Evolutionary conservation across 2,797 vertebrate genomes (phyloP), one percentile per base, ranked within the genome.

Genomic region (Pangasius larnaudii): DNA sequence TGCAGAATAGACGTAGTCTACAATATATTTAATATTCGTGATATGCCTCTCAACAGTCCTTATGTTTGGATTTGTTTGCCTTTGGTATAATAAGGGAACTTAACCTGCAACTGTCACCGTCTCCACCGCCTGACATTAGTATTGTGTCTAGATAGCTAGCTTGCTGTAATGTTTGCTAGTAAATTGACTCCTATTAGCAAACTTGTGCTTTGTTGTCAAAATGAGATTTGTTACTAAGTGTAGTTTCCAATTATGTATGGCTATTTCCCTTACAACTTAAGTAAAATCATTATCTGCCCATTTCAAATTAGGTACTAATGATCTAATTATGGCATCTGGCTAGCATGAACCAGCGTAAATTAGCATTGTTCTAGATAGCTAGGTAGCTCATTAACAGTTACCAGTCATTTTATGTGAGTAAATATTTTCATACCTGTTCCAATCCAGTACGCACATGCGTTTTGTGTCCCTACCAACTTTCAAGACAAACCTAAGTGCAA

Each of bases 11-110:
- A 46, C 1, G 0, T 74, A 74, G 24, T 74, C 22, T 90, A 92
- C 87, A 85, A 94, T 94, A 91, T 93, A 93, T 91, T 93, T 65
- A 85, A 85, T 46, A 59, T 53, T 46, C 24, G 46, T 87, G 51
- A 81, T 30, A 30, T 74, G 22, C 39, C 18, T 74, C 22, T 53
- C 49, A 56, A 33, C 2, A 74, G 1, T 74, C 13, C 22, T 74
- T 24, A 13, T 72, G 10, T 11, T 61, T 61, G 7, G 59, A 61
- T 61, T 24, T 59, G 22, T 61, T 27, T 27, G 59, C 59, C 59
- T 27, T 61, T 61, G 24, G 22, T 27, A 61, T 61, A 27, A 61
- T 24, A 59, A 59, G 19, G 24, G 24, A 61, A 27, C 24, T 61
- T 61, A 56, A 56, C 53, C 14, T 56, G 13, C 13, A 56, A 16